Evolutionary conservation across 2,888 invertebrate species (phyloP).

Genomic region (Eristalis tenax): DNA sequence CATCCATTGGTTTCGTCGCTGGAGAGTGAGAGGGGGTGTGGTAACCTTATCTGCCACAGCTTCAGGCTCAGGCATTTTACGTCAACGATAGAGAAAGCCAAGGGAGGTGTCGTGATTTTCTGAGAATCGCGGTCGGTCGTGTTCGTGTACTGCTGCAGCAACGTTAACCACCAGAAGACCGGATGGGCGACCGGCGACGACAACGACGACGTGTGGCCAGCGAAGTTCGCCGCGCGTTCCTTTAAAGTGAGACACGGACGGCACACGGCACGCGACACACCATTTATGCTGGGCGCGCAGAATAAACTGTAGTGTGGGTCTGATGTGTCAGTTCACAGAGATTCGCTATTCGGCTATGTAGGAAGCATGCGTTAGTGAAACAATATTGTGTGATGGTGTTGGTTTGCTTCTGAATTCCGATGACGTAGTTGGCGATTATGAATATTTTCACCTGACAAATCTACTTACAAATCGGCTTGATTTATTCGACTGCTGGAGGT

Average conservation of each 20-base stretch:
- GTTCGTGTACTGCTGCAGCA: neutral
- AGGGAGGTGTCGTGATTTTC: constrained; percentile 23
- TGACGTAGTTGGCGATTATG: neutral
- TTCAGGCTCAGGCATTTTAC: neutral
- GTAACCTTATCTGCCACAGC: constrained; percentile 22
- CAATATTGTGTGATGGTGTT: neutral
- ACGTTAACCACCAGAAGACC: neutral
- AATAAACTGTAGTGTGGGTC: neutral
- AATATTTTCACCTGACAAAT: neutral
- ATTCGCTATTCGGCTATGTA: neutral
- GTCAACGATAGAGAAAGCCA: neutral
- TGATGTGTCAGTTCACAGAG: neutral
- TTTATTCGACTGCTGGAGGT: too few relatives aligned
- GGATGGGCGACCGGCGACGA: neutral
- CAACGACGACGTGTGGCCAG: constrained; percentile 31
- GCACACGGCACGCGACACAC: constrained; percentile 72
- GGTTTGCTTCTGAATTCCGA: neutral
- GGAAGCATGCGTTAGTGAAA: neutral
- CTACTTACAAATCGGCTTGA: neutral
- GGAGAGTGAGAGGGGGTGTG: constrained; percentile 42
- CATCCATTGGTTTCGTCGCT: neutral
- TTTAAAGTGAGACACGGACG: constrained; percentile 69
- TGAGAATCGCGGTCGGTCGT: neutral
- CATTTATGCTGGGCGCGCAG: constrained; percentile 64
- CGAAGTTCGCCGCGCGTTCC: constrained; percentile 38